Evolutionary conservation across 2,113 vertebrate species (phyloP).

Genomic region (Lycocorax pyrrhopterus): DNA sequence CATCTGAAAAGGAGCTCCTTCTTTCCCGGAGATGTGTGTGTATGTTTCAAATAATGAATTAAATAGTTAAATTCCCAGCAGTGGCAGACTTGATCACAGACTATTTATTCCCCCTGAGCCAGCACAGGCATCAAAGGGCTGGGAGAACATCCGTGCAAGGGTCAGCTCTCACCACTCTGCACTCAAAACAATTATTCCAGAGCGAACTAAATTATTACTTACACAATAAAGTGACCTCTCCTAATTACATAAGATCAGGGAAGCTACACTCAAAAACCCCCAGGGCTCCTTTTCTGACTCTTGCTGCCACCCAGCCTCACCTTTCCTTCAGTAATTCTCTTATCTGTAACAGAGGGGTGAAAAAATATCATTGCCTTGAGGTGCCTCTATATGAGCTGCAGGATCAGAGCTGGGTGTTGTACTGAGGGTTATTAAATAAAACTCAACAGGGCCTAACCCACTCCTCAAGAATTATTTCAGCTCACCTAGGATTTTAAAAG

Average conservation of each 20-base stretch:
- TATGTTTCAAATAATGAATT: not conserved
- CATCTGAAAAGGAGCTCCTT: not conserved
- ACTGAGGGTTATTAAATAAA: not conserved
- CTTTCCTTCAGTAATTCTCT: not conserved
- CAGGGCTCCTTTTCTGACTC: not conserved
- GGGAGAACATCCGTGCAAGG: rapidly evolving
- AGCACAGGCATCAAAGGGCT: rapidly evolving
- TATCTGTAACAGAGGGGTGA: not conserved
- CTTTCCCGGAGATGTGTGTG: not conserved
- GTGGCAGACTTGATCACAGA: not conserved
- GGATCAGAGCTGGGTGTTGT: not conserved
- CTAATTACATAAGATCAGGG: not conserved
- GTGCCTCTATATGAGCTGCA: not conserved
- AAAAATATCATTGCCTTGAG: not conserved
- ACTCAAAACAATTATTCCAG: not conserved
- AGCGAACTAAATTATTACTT: not conserved
- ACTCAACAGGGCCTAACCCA: not conserved
- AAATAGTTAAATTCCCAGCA: not conserved
- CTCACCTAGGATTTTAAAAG: not conserved
- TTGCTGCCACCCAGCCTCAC: not conserved
- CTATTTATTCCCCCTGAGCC: rapidly evolving
- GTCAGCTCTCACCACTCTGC: not conserved
- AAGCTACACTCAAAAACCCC: not conserved
- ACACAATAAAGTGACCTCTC: not conserved
- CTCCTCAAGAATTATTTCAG: not conserved